These are phyloP conservation scores for Antechinus stuartii DNA, from an alignment of 2,113 vertebrate genomes.

Conservation along the genomic window DNA sequence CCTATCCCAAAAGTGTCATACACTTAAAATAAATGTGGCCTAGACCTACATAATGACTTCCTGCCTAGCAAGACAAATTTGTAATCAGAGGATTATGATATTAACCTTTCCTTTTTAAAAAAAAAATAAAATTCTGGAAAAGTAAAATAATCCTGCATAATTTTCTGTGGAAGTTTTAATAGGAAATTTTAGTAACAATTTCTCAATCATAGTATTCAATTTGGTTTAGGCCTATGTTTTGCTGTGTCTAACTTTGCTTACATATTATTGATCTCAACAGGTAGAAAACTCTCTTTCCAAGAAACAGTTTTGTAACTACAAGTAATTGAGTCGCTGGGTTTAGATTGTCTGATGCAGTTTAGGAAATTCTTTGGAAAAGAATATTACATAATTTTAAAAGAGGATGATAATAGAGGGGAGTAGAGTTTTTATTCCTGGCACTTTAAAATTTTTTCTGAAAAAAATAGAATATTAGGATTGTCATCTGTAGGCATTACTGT, in stretches of 20 bases:
- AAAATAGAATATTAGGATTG: conserved; percentile 17
- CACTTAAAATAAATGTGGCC: background rate
- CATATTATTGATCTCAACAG: conserved; percentile 1
- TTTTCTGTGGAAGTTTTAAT: background rate
- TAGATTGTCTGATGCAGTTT: conserved; percentile 6
- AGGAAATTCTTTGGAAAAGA: conserved; percentile 10
- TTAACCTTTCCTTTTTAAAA: background rate
- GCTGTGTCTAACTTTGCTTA: background rate
- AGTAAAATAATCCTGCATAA: background rate
- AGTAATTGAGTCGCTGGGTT: background rate
- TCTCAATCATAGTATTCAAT: background rate
- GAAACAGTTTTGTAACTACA: conserved; percentile 43
- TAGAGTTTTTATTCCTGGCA: background rate
- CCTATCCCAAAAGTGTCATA: too few relatives aligned
- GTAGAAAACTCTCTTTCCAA: background rate
- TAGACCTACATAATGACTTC: background rate
- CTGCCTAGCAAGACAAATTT: background rate
- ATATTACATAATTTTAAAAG: background rate
- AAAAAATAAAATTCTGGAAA: background rate
- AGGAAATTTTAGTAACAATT: background rate
- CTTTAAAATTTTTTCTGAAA: conserved; percentile 30
- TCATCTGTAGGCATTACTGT: conserved; percentile 20
- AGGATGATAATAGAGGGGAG: background rate
- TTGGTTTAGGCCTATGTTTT: background rate
- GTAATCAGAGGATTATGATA: background rate